These are phyloP conservation scores for Jaculus jaculus DNA, from an alignment of 2,113 vertebrate genomes.

Conservation along the genomic window DNA sequence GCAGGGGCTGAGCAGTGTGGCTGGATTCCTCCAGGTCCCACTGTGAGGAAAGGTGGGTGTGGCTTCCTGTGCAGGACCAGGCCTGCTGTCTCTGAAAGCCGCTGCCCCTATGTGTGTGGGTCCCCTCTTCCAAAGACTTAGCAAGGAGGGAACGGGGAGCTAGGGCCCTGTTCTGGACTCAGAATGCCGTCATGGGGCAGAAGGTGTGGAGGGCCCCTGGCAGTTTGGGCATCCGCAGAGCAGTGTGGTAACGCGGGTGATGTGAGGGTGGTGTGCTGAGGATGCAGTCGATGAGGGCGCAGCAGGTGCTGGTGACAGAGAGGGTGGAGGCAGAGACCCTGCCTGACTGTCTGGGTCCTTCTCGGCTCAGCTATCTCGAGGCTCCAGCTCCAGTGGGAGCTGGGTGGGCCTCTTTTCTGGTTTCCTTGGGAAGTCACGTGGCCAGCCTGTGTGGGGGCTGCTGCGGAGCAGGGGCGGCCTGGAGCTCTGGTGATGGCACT, in stretches of 20 bases:
- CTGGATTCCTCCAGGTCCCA: neutral
- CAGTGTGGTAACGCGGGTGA: no score
- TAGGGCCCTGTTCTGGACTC: neutral
- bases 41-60: neutral
- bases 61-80: no score
- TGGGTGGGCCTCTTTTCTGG: neutral
- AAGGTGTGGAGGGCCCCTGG: accelerated
- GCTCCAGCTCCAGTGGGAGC: neutral
- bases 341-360: neutral
- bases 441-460: accelerated
- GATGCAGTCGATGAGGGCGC: accelerated
- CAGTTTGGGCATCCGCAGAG: accelerated
- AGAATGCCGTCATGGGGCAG: neutral
- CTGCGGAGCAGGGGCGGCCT: neutral
- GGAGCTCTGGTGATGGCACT: neutral
- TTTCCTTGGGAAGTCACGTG: neutral
- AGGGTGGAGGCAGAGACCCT: neutral
- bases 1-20: neutral
- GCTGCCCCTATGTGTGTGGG: no score
- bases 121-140: no score
- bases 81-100: neutral
- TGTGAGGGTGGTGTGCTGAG: neutral
- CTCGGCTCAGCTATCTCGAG: neutral
- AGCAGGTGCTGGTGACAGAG: neutral
- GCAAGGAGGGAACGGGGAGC: no score